phyloP scores from a whole-genome alignment of 53 echinoderm and acorn worm species.

The Echinarachnius parma region DNA sequence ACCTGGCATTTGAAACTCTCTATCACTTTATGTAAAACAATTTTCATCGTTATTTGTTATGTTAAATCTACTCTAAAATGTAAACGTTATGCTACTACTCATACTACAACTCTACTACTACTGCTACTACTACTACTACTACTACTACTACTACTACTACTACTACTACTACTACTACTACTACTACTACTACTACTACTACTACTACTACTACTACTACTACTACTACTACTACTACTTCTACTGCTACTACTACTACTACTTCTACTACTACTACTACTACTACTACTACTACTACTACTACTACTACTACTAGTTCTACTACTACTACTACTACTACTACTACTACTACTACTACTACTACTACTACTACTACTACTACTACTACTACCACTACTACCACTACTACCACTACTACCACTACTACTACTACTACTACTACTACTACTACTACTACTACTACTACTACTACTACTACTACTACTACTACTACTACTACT shows the following conservation, averaged over 20 bases:
- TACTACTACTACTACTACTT: slow-evolving; percentile 16
- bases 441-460: slow-evolving; percentile 13
- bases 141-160: slow-evolving; percentile 16
- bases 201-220: slow-evolving; percentile 18
- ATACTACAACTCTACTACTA: slow-evolving; percentile 2
- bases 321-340: slow-evolving; percentile 13
- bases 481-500: slow-evolving; percentile 17
- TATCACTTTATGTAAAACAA: too few relatives aligned
- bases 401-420: slow-evolving; percentile 3
- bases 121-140: slow-evolving; percentile 13
- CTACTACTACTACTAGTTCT: slow-evolving; percentile 8
- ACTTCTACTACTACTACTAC: slow-evolving; percentile 16
- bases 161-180: slow-evolving; percentile 14
- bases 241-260: slow-evolving; percentile 11
- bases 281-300: slow-evolving; percentile 17
- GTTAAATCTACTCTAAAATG: too few relatives aligned
- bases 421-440: slow-evolving; percentile 18
- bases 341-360: slow-evolving; percentile 17
- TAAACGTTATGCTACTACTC: too few relatives aligned
- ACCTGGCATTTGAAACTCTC: too few relatives aligned
- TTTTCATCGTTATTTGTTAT: too few relatives aligned
- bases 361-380: slow-evolving; percentile 18
- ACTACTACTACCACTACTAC: slow-evolving; percentile 10
- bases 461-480: slow-evolving; percentile 14
- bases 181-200: slow-evolving; percentile 17